Evolutionary conservation across 2,797 vertebrate species (phyloP), one percentile per base, ranked within the genome.

Genomic region (Alcedo atthis): DNA sequence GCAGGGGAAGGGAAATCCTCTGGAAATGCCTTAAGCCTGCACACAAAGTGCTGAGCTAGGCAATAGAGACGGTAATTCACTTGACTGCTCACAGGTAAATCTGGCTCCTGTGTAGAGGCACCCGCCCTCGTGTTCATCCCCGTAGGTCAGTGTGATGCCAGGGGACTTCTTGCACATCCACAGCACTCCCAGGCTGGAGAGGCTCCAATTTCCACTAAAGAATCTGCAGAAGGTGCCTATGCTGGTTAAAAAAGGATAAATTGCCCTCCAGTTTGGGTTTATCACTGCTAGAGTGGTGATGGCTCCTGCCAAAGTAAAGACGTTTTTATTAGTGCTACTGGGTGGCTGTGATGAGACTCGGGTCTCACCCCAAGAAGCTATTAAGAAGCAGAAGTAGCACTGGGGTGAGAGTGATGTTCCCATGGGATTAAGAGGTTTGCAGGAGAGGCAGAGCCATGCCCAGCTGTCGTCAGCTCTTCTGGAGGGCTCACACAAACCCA

Each of bases 1-100:
- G 91, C 80, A 84, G 70, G 74, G 48, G 20, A 89, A 92, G 77
- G 87, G 92, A 87, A 94, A 87, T 94, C 89, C 89, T 90, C 77
- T 84, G 80, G 81, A 89, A 93, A 76, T 73, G 74, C 85, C 88
- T 88, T 91, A 63, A 91, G 70, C 77, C 57, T 92, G 58, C 53
- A 53, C 26, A 22, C 42, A 80, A 88, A 86, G 30, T 81, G 83
- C 85, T 87, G 90, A 95, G 90, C 66, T 93, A 82, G 89, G 89
- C 75, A 81, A 81, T n/a, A 73, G 58, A 22, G 22, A 92, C 58
- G 70, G 46, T 79, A 89, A 92, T 91, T 87, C 33, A 40, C 28
- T 79, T 13, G 2, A 10, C 40, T 63, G 61, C 15, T 81, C 13
- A 15, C 53, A 54, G 46, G 66, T 66, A 71, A 42, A 64, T 92